Evolutionary conservation across 2,797 vertebrate genomes (phyloP).

Genomic region (Geotrypetes seraphini): DNA sequence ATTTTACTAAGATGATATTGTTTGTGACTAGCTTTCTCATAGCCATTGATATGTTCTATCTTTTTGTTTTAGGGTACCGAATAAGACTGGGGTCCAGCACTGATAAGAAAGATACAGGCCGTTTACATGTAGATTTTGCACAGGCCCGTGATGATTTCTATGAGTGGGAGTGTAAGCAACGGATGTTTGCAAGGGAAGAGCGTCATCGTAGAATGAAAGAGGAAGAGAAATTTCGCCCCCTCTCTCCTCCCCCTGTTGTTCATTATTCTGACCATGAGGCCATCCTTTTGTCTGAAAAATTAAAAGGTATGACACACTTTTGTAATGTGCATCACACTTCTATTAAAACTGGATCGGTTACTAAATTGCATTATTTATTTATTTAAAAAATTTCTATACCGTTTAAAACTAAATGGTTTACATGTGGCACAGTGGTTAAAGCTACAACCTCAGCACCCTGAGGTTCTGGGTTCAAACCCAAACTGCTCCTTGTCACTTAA

Average conservation of each 20-base stretch:
- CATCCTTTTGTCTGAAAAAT: constrained; percentile 78
- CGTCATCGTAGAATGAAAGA: constrained; percentile 79
- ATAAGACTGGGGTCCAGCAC: constrained; percentile 89
- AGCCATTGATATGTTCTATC: accelerated
- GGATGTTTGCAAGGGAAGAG: constrained; percentile 85
- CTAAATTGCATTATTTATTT: too few relatives aligned
- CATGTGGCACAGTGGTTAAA: too few relatives aligned
- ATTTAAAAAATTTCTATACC: too few relatives aligned
- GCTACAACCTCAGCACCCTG: too few relatives aligned
- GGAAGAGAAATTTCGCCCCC: constrained; percentile 74
- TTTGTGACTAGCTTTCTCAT: too few relatives aligned
- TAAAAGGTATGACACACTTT: constrained; percentile 83
- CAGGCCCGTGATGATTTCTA: constrained; percentile 90
- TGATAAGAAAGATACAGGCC: constrained; percentile 87
- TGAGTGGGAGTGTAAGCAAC: constrained; percentile 91
- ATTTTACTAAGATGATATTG: accelerated
- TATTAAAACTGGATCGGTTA: too few relatives aligned
- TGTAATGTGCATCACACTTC: accelerated
- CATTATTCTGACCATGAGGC: constrained; percentile 93
- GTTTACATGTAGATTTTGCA: constrained; percentile 89
- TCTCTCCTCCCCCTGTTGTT: constrained; percentile 83
- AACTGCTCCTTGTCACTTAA: too few relatives aligned
- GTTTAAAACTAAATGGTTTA: too few relatives aligned
- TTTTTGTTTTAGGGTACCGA: constrained; percentile 82
- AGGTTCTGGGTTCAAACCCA: too few relatives aligned